Base-by-base conservation (phyloP, 2,113 vertebrate species). In the Ophthalmolycus amberensis region DNA sequence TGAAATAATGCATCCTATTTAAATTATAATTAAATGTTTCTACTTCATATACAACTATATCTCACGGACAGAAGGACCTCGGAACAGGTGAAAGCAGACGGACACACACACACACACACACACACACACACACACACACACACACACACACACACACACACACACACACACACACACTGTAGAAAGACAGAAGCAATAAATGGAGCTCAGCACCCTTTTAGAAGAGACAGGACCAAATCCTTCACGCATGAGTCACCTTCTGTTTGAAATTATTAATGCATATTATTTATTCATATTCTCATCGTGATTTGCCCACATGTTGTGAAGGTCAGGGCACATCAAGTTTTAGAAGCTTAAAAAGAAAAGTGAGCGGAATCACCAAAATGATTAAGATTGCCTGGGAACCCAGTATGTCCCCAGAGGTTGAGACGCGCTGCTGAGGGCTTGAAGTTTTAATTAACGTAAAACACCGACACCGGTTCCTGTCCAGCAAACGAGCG, bases 201-300 rank as follows among this genome's bases (percentile, higher is more conserved):
- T 18, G 5, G 25, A 81, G 75, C 77, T 79, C 68, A 83, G 80
- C 75, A 74, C 37, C 68, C 64, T 83, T 85, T 89, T 64, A 71
- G 71, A 86, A 79, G 68, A 63, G 72, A 88, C 80, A 58, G 56
- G 70, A 44, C 48, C 67, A 74, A 86, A 85, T 80, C 88, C 83
- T 90, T 88, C 67, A 91, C 1, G 84, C 80, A 46, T 84, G 82
- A 88, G 63, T 85, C 85, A 79, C 87, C 84, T 87, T 88, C 70
- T 84, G 75, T 82, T 84, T 74, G 48, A 85, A 68, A 83, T 74
- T 73, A 85, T 85, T 85, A 91, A 85, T 90, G 87, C 84, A 84
- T 62, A 88, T 88, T 80, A 85, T 82, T 92, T 83, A 91, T 90
- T 90, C 77, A 84, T 85, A 38, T 76, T 79, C 56, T 81, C 74